Evolutionary conservation across 1,140 invertebrate genomes (phyloP), one percentile per base, ranked within the genome.

Genomic region (Drosophila suzukii): DNA sequence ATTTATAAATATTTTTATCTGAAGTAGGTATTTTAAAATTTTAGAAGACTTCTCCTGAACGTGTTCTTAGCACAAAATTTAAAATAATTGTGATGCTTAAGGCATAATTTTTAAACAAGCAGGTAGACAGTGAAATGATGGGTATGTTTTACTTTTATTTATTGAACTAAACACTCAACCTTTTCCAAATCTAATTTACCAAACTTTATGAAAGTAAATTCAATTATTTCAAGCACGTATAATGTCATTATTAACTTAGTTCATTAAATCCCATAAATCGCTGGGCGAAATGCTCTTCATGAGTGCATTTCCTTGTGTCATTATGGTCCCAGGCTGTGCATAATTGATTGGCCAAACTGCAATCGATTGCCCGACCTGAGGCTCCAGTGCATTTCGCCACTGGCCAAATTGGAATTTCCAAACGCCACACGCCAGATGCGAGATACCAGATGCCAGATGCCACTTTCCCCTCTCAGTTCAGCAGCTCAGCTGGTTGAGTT

Each of bases 341-440:
- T 58, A 71, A 71, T 71, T 71, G 68, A 71, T 58, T 71, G 49
- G 60, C 49, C 44, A 27, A 75, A 54, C 61, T 59, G 62, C 47
- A 50, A 55, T 55, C 43, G 41, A 36, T 56, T 27, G 32, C 8
- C 47, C 27, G n/a, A 24, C 59, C 60, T 15, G 49, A 17, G 59
- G 71, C 50, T 53, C 7, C 46, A 20, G 34, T n/a, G 32, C 30
- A 27, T 39, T 34, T 56, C 20, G 50, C 54, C 43, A 20, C 13
- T 12, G 54, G 70, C 30, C 56, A 62, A 61, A 59, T 84, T 62
- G 44, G 54, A 63, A 73, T 61, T 77, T 59, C 10, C 13, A 46
- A 44, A 58, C 20, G 39, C 27, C 55, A 30, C 30, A 43, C 27
- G n/a, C 41, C 13, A 8, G 50, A 34, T 32, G 47, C 27, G 43